Conservation (phyloP, 2,113 vertebrate genomes). For the Ciconia maguari region DNA sequence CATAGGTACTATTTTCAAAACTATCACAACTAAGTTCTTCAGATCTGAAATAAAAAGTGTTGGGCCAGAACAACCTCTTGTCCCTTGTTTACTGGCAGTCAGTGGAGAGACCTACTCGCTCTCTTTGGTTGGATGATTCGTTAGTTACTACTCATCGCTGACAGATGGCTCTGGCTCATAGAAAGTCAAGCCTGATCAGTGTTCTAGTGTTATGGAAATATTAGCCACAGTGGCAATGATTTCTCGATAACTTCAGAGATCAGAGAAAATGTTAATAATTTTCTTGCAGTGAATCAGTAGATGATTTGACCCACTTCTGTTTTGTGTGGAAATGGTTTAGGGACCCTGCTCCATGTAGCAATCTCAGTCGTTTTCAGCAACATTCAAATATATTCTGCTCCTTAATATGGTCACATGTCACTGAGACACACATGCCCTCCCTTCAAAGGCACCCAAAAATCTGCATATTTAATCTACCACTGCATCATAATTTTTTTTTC, state of each 20-base stretch:
- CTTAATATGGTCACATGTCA: neutral
- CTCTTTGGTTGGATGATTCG: accelerated
- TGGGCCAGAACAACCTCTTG: neutral
- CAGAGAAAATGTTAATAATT: neutral
- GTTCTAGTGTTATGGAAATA: neutral
- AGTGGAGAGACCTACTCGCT: neutral
- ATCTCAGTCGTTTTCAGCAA: neutral
- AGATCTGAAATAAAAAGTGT: neutral
- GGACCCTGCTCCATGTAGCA: neutral
- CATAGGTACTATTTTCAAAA: neutral
- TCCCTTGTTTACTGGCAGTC: neutral
- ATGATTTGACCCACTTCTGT: neutral
- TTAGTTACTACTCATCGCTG: neutral
- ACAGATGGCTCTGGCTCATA: neutral
- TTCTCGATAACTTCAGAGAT: neutral
- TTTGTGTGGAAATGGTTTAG: neutral
- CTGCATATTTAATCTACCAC: neutral
- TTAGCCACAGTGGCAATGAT: neutral
- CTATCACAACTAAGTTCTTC: neutral
- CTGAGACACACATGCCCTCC: neutral
- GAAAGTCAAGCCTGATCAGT: neutral
- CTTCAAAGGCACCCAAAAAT: neutral
- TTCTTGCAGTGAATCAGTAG: neutral
- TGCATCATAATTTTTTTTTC: neutral
- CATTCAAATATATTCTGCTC: neutral